phyloP scores from a whole-genome alignment of 1,140 invertebrate species.

The Drosophila albomicans region DNA sequence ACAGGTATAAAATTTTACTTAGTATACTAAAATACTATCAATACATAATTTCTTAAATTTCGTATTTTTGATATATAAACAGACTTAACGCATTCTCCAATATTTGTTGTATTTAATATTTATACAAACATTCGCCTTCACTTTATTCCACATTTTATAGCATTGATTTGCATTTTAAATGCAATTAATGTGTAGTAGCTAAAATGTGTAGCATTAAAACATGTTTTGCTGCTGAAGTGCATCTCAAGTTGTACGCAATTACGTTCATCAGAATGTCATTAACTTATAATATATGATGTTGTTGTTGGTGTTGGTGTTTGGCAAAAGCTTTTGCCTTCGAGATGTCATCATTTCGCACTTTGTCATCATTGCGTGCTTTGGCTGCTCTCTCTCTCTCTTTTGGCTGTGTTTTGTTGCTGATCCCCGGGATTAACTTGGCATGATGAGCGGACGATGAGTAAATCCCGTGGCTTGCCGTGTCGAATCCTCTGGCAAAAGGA shows the following conservation, averaged over 20 bases:
- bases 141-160: too few relatives aligned
- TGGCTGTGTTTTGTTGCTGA: conserved; percentile 2
- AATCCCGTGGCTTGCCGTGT: conserved; percentile 14
- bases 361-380: background rate
- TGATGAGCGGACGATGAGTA: background rate
- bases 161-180: conserved; percentile 2
- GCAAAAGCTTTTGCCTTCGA: background rate
- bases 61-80: too few relatives aligned
- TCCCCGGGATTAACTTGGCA: background rate
- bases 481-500: conserved; percentile 13
- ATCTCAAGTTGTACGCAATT: background rate
- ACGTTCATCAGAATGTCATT: conserved; percentile 3
- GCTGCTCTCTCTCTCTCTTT: too few relatives aligned
- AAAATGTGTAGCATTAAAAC: background rate
- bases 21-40: too few relatives aligned
- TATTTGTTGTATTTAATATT: too few relatives aligned
- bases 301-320: background rate
- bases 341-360: conserved; percentile 10
- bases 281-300: background rate
- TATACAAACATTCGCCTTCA: too few relatives aligned
- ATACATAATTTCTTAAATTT: too few relatives aligned
- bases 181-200: background rate
- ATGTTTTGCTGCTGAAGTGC: background rate
- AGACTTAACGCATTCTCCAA: too few relatives aligned
- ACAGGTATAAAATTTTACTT: too few relatives aligned